These are phyloP conservation scores for Seladonia tumulorum DNA, from an alignment of 2,888 invertebrate genomes.

Conservation along the genomic window DNA sequence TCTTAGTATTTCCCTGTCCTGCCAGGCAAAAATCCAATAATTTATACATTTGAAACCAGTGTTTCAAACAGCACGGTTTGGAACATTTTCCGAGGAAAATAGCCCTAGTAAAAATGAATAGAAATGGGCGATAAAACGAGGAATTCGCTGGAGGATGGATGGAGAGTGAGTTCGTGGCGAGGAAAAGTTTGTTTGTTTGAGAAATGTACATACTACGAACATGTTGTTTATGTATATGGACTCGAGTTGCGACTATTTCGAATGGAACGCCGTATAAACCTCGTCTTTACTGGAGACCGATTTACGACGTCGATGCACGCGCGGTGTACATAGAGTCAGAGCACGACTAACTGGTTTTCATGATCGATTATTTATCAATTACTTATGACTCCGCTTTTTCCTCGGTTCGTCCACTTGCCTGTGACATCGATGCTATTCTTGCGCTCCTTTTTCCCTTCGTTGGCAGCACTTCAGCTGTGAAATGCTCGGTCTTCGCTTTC, in stretches of 20 bases:
- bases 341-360: constrained; percentile 13
- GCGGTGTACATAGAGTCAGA: background rate
- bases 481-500: background rate
- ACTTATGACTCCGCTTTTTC: constrained; percentile 16
- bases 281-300: constrained; percentile 9
- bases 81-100: background rate
- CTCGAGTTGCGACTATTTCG: background rate
- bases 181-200: background rate
- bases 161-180: background rate
- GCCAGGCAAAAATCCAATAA: background rate
- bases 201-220: background rate
- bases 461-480: background rate
- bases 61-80: background rate
- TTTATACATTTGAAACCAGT: background rate
- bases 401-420: background rate
- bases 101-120: background rate
- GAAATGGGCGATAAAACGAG: background rate
- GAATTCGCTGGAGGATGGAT: background rate
- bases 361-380: constrained; percentile 32
- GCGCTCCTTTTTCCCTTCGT: background rate
- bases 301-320: constrained; percentile 12
- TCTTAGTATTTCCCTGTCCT: background rate
- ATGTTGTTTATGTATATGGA: background rate
- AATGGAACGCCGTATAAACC: background rate
- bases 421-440: background rate